Conservation (phyloP, 2,113 vertebrate genomes). For the Arothron firmamentum region DNA sequence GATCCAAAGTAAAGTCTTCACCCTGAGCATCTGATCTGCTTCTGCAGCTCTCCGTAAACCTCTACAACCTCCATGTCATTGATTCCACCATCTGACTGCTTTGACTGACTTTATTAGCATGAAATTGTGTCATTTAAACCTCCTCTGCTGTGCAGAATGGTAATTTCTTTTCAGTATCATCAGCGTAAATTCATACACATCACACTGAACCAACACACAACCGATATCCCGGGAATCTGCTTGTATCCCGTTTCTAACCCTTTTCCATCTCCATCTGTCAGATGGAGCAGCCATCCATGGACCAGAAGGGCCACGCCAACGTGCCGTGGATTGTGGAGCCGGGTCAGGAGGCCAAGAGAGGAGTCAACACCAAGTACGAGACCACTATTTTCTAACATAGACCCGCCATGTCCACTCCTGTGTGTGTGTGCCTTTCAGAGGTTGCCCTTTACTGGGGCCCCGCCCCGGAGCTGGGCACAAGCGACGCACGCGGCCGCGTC, state of each 20-base stretch:
- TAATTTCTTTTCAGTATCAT: background rate
- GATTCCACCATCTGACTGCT: background rate
- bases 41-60: too few relatives aligned
- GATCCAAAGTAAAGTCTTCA: background rate
- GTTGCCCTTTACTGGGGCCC: constrained; percentile 78
- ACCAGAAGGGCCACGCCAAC: constrained; percentile 97
- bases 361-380: constrained; percentile 99
- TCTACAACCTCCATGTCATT: background rate
- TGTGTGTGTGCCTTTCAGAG: constrained; percentile 97
- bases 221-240: too few relatives aligned
- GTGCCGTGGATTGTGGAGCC: constrained; percentile 99
- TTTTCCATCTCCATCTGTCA: constrained; percentile 54
- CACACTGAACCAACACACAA: too few relatives aligned
- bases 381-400: constrained; percentile 99
- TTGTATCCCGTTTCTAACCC: too few relatives aligned
- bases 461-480: constrained; percentile 76
- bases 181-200: background rate
- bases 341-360: constrained; percentile 97
- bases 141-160: background rate
- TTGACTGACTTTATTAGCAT: constrained; percentile 4
- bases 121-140: constrained; percentile 3
- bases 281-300: constrained; percentile 94
- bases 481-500: constrained; percentile 59
- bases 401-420: constrained; percentile 81
- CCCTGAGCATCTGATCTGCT: background rate